Base-by-base conservation (phyloP, 2,888 invertebrate species). In the Agelastica alni region DNA sequence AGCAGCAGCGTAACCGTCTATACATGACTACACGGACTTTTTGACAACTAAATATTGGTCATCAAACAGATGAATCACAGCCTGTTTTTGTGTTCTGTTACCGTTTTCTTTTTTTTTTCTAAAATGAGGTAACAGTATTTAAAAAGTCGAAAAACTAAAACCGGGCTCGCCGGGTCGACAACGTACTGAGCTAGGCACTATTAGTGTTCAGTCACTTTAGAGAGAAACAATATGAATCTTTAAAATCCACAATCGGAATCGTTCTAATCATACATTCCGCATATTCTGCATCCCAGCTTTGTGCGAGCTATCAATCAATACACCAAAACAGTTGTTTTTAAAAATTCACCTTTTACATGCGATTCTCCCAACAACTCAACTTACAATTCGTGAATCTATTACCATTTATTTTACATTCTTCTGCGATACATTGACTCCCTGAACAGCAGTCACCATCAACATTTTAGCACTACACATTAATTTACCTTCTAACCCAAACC, bases 61-160 rank as follows among this genome's bases (percentile, higher is more conserved):
- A 77, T 77, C 76, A 74, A 75, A 75, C 67, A 71, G 77, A 75
- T 76, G 76, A 78, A 78, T 79, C 79, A 79, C 79, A 79, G 79
- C 79, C 79, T 78, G 78, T 76, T 77, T 78, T 78, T 78, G 76
- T 76, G 73, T 75, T 70, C 75, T 74, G 70, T 70, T 71, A 61
- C 56, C 63, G 51, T 59, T 60, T 44, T 49, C 47, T 53, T n/a
- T n/a, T n/a, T n/a, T n/a, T n/a, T n/a, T n/a, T n/a, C n/a, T n/a
- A n/a, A n/a, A n/a, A 61, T 49, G 51, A 62, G 59, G 59, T 45
- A 63, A 65, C 59, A 65, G 68, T 64, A 48, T 64, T 64, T 57
- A 64, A 64, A 67, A 64, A 60, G 65, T 65, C 62, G 62, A 63
- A 65, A 65, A 39, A 64, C 61, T 63, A 62, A 58, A 47, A 55